Evolutionary conservation across 2,113 vertebrate species (phyloP).

Genomic region (Heterocephalus glaber): DNA sequence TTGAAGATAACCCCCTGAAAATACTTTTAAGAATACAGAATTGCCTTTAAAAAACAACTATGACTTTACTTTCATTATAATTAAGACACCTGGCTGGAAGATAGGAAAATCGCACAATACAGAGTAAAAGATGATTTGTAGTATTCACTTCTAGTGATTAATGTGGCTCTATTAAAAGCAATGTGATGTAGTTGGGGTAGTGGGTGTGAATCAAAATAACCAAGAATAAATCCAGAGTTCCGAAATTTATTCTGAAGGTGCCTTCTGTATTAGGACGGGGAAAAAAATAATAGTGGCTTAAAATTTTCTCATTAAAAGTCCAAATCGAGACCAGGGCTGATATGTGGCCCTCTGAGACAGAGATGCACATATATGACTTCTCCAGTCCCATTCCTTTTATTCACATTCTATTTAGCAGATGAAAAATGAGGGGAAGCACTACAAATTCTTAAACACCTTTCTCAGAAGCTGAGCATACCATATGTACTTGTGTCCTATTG

Average conservation of each 20-base stretch:
- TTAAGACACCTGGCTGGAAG: not conserved
- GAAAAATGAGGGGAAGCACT: not conserved
- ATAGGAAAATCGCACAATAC: not conserved
- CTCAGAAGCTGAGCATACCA: not conserved
- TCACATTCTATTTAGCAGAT: not conserved
- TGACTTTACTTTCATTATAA: not conserved
- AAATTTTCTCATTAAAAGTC: not conserved
- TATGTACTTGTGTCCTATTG: not conserved
- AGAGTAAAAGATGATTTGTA: not conserved
- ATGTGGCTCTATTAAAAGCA: not conserved
- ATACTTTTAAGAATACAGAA: not conserved
- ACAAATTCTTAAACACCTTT: not conserved
- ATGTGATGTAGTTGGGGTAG: accelerated
- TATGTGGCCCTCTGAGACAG: not conserved
- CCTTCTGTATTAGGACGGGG: not conserved
- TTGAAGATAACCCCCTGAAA: not conserved
- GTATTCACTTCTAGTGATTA: not conserved
- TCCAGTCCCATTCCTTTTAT: not conserved
- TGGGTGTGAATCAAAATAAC: not conserved
- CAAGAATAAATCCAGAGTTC: not conserved
- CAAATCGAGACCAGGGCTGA: not conserved
- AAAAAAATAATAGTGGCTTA: not conserved
- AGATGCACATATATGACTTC: not conserved
- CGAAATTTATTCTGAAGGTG: not conserved
- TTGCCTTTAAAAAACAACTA: not conserved